Conservation (phyloP, 2,888 invertebrate species). For the Tromatobia lineatoria region DNA sequence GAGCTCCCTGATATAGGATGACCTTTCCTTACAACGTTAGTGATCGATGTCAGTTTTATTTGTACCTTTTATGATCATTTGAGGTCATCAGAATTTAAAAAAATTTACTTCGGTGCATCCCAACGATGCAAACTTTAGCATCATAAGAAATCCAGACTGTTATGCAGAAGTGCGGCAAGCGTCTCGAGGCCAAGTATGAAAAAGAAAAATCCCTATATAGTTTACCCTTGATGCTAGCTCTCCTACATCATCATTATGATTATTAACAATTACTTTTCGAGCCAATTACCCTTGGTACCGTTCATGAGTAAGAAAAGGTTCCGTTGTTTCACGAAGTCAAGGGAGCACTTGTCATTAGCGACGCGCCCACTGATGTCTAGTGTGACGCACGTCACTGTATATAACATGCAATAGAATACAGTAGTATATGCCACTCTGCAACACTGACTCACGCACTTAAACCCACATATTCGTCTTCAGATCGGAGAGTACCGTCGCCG, state of each 20-base stretch:
- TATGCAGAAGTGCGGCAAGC: too few species aligned
- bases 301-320: conserved; percentile 19
- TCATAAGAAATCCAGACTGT: background rate
- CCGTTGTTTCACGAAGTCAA: background rate
- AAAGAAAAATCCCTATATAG: background rate
- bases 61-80: too few species aligned
- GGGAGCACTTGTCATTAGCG: conserved; percentile 49
- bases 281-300: background rate
- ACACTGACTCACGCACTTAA: conserved; percentile 64
- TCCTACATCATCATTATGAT: background rate
- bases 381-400: conserved; percentile 25
- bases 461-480: conserved; percentile 60
- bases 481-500: conserved; percentile 46
- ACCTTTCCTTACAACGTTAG: too few species aligned
- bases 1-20: too few species aligned
- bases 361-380: conserved; percentile 39
- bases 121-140: too few species aligned
- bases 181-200: too few species aligned
- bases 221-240: background rate
- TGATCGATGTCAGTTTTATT: too few species aligned
- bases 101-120: too few species aligned
- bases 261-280: conserved; percentile 9
- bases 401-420: background rate
- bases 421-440: conserved; percentile 3
- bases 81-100: too few species aligned